Evolutionary conservation across 2,797 vertebrate genomes (phyloP).

Genomic region (Darevskia nairensis): DNA sequence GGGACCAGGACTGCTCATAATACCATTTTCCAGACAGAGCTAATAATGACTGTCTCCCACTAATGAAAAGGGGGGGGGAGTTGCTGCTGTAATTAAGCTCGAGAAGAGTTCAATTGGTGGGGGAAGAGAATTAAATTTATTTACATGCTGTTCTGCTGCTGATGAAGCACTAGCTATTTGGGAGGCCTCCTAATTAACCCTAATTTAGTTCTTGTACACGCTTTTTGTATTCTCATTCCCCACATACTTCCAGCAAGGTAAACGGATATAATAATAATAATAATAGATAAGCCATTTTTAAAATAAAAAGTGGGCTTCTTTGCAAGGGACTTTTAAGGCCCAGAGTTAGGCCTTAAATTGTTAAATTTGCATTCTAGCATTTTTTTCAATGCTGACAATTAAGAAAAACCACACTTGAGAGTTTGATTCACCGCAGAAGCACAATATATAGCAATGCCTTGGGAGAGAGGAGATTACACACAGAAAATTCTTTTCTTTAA

Average conservation of each 20-base stretch:
- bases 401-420: conserved; percentile 31
- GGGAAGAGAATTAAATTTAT: conserved; percentile 93
- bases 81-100: conserved; percentile 92
- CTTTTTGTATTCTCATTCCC: conserved; percentile 71
- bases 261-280: conserved; percentile 57
- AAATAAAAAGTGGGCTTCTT: conserved; percentile 29
- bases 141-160: conserved; percentile 87
- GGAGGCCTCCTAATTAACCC: conserved; percentile 92
- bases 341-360: conserved; percentile 27
- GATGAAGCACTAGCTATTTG: conserved; percentile 80
- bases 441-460: not conserved
- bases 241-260: conserved; percentile 59
- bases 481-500: conserved; percentile 19
- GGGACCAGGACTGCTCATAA: conserved; percentile 63
- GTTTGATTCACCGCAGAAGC: not conserved
- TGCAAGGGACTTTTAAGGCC: not conserved
- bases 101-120: conserved; percentile 74
- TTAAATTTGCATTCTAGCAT: conserved; percentile 28
- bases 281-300: conserved; percentile 14
- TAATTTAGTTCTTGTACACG: conserved; percentile 81
- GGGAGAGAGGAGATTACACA: conserved; percentile 5
- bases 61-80: conserved; percentile 76
- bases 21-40: conserved; percentile 67
- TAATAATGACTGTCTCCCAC: conserved; percentile 74
- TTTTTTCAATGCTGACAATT: conserved; percentile 46